Percentiles rank a stretch among this genome's conserved stretches.
Evolutionary conservation across 2,888 invertebrate genomes (phyloP).

Genomic region (Lordiphosa fenestrarum): DNA sequence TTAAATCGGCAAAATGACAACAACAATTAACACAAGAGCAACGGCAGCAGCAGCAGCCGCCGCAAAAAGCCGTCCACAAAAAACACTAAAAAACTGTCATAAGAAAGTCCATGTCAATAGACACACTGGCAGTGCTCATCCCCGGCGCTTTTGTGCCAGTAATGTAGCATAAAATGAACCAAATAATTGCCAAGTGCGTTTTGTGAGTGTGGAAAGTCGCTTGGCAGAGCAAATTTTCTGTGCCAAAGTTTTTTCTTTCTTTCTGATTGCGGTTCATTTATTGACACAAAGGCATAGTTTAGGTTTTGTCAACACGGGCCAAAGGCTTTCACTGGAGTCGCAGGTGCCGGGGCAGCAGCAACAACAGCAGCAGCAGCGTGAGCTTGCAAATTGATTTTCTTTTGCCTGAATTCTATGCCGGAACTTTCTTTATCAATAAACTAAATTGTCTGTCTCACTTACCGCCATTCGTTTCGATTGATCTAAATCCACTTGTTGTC

Average conservation of each 20-base stretch:
- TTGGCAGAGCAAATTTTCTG: slow-evolving; percentile 46
- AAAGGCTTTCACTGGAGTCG: slow-evolving; percentile 54
- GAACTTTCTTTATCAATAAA: slow-evolving; percentile 48
- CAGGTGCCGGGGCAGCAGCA: slow-evolving; percentile 38
- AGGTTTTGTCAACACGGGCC: slow-evolving; percentile 49
- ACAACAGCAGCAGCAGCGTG: slow-evolving; percentile 55
- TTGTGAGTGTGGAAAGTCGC: slow-evolving; percentile 59
- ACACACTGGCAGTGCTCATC: slow-evolving; percentile 41
- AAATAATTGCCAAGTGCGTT: slow-evolving; percentile 70
- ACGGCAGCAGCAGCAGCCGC: slow-evolving; percentile 19
- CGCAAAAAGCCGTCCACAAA: slow-evolving; percentile 19
- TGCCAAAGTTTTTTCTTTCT: slow-evolving; percentile 62
- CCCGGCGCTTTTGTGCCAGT: slow-evolving; percentile 44
- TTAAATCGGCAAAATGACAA: slow-evolving; percentile 52
- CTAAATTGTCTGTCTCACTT: slow-evolving; percentile 57
- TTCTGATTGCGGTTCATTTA: slow-evolving; percentile 58
- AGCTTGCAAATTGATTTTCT: slow-evolving; percentile 71
- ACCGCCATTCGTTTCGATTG: slow-evolving; percentile 70
- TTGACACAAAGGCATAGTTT: slow-evolving; percentile 72
- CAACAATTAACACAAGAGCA: slow-evolving; percentile 55
- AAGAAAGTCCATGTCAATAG: slow-evolving; percentile 48
- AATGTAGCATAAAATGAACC: slow-evolving; percentile 75
- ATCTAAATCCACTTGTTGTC: slow-evolving; percentile 77
- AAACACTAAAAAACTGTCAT: slow-evolving; percentile 55
- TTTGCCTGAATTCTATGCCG: slow-evolving; percentile 43